These are phyloP conservation scores for Onychorhynchus coronatus DNA, from an alignment of 2,113 vertebrate species.

Conservation along the genomic window DNA sequence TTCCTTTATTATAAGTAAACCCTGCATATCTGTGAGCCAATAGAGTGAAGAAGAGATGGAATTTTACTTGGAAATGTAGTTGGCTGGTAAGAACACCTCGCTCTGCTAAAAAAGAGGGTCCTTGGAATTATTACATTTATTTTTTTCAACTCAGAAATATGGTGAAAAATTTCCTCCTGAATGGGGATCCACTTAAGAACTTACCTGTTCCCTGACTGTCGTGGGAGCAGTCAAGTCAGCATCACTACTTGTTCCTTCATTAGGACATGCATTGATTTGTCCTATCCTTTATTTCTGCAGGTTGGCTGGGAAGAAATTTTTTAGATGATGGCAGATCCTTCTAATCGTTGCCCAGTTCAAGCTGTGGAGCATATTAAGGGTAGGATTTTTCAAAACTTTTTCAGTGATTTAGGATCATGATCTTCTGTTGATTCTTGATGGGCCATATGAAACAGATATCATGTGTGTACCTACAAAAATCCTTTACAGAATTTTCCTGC, in stretches of 20 bases:
- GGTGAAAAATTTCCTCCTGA: neutral
- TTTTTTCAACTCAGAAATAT: neutral
- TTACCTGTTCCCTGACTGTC: neutral
- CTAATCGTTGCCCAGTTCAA: rapidly evolving
- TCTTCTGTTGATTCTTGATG: neutral
- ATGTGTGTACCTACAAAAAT: neutral
- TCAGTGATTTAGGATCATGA: neutral
- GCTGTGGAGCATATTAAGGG: neutral
- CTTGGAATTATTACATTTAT: neutral
- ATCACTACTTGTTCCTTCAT: neutral
- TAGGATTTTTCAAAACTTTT: neutral
- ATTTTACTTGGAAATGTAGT: neutral
- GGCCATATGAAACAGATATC: neutral
- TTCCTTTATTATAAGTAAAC: neutral
- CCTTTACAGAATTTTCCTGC: neutral
- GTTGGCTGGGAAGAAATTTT: neutral
- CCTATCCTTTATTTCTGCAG: neutral
- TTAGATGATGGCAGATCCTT: neutral
- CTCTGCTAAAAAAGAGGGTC: neutral
- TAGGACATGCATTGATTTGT: neutral
- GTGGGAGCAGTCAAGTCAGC: rapidly evolving
- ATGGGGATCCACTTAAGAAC: neutral
- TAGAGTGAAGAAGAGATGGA: neutral
- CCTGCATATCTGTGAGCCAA: neutral
- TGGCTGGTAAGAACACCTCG: neutral